A percentile compares a stretch with the other conserved stretches of the same genome.
Conservation (phyloP, 2,113 vertebrate genomes). For the Excalfactoria chinensis region DNA sequence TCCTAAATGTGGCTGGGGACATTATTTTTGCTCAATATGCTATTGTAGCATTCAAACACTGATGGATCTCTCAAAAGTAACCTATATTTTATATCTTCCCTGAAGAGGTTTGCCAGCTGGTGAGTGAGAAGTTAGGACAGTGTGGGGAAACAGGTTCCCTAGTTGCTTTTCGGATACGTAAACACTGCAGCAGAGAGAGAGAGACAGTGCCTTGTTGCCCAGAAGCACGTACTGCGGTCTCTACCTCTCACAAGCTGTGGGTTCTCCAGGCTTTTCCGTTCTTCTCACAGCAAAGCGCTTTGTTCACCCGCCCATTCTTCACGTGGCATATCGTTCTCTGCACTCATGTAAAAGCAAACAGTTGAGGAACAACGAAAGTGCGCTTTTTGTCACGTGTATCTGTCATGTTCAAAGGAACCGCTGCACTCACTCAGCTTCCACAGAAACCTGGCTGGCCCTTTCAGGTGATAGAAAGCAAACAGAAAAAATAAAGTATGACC, state of each 20-base stretch:
- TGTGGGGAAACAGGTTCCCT: background rate
- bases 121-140: background rate
- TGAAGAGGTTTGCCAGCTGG: background rate
- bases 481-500: background rate
- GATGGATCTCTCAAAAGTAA: conserved; percentile 16
- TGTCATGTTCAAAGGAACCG: background rate
- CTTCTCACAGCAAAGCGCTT: background rate
- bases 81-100: background rate
- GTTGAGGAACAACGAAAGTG: background rate
- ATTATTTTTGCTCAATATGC: background rate
- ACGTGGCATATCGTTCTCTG: background rate
- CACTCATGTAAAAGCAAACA: background rate
- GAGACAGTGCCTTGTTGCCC: background rate
- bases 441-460: background rate
- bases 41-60: conserved; percentile 8
- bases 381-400: accelerated
- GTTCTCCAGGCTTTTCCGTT: background rate
- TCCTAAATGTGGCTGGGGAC: conserved; percentile 40
- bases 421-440: background rate
- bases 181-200: background rate
- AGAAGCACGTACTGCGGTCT: background rate
- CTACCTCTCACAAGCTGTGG: background rate
- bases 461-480: background rate
- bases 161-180: background rate
- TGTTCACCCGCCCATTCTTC: background rate